A percentile compares a stretch with the other conserved stretches of the same genome.
phyloP scores from a whole-genome alignment of 2,113 vertebrate species.

The Myiozetetes cayanensis region DNA sequence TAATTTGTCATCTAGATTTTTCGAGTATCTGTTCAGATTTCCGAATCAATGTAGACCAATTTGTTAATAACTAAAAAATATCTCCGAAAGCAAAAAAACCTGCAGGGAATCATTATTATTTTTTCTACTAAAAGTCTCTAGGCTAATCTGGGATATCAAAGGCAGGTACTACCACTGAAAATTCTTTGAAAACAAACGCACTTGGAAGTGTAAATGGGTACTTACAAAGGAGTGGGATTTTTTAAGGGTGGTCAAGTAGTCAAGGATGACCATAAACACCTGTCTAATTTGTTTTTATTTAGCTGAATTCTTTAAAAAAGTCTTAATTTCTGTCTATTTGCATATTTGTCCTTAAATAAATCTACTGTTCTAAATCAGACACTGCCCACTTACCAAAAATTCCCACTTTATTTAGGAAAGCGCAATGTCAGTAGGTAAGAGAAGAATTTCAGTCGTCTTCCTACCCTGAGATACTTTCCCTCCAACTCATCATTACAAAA shows the following conservation, averaged over 20 bases:
- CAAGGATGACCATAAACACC: not conserved
- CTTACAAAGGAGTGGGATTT: not conserved
- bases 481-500: not conserved
- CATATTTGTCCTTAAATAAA: not conserved
- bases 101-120: not conserved
- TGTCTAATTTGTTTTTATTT: not conserved
- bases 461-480: not conserved
- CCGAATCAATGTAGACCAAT: not conserved
- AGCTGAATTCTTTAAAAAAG: not conserved
- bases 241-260: not conserved
- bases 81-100: not conserved
- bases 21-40: not conserved
- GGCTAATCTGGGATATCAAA: not conserved
- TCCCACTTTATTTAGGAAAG: not conserved
- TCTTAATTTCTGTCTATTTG: not conserved
- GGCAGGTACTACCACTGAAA: not conserved
- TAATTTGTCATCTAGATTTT: not conserved
- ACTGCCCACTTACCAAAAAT: not conserved
- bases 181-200: not conserved
- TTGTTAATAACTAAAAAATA: not conserved
- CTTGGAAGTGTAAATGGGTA: not conserved
- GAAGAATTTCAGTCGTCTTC: not conserved
- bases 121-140: not conserved
- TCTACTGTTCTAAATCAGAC: not conserved
- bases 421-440: not conserved